These are phyloP conservation scores for Pterostichus madidus DNA, from an alignment of 2,888 invertebrate species.

Conservation along the genomic window DNA sequence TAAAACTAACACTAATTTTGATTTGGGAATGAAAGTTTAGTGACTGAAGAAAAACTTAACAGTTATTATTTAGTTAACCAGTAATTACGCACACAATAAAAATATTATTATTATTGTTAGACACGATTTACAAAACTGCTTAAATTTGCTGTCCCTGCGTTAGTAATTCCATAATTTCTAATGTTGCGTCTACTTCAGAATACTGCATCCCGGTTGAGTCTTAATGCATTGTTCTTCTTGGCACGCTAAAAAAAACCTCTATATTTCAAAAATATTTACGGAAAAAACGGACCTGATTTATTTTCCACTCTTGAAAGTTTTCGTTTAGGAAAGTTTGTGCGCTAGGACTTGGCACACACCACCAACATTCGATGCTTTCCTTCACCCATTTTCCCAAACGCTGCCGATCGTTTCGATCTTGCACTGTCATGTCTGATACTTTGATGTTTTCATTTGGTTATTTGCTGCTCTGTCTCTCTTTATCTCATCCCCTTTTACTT, in stretches of 20 bases:
- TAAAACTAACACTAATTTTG: no score
- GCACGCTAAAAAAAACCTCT: constrained; percentile 56
- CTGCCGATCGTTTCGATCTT: constrained; percentile 63
- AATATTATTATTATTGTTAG: no score
- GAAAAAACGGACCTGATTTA: constrained; percentile 57
- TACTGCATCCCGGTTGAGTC: not conserved
- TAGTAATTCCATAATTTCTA: no score
- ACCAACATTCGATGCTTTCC: constrained; percentile 12
- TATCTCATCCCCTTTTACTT: constrained; percentile 26
- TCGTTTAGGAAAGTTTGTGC: constrained; percentile 58
- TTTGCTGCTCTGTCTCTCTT: constrained; percentile 38
- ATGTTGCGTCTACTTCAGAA: not conserved
- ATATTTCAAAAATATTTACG: constrained; percentile 67
- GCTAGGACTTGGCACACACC: constrained; percentile 29
- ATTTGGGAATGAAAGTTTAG: no score
- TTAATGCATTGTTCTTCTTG: constrained; percentile 53
- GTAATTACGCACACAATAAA: no score
- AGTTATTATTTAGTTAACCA: no score
- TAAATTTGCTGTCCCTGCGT: no score
- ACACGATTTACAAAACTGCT: no score
- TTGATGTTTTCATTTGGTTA: constrained; percentile 65
- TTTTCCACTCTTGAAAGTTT: constrained; percentile 46
- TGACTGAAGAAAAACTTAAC: no score
- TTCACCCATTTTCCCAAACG: constrained; percentile 10
- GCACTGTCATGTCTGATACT: constrained; percentile 61